Conservation (phyloP, 2,888 invertebrate genomes). For the Perizoma affinitatum region DNA sequence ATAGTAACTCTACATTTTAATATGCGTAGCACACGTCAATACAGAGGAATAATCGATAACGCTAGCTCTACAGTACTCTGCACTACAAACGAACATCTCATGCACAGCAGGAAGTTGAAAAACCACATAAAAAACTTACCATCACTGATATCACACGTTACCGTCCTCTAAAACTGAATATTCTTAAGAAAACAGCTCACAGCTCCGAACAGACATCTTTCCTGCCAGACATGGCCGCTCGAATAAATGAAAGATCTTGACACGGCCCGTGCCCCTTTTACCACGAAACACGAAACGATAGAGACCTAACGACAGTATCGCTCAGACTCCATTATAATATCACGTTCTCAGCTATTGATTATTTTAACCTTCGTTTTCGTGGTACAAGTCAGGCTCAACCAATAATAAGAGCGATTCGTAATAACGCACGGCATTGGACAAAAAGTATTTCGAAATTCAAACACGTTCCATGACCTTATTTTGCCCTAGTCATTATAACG, state of each 20-base stretch:
- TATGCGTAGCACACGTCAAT: conserved; percentile 41
- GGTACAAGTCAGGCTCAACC: conserved; percentile 67
- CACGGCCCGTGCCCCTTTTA: conserved; percentile 58
- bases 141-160: conserved; percentile 52
- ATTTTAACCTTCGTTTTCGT: conserved; percentile 44
- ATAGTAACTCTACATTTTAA: conserved; percentile 54
- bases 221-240: conserved; percentile 75
- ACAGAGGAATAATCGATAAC: conserved; percentile 35
- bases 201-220: conserved; percentile 65
- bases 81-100: conserved; percentile 24
- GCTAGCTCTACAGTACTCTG: conserved; percentile 31
- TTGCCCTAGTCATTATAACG: conserved; percentile 52
- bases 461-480: conserved; percentile 81
- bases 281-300: conserved; percentile 54
- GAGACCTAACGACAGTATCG: conserved; percentile 28
- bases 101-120: conserved; percentile 16
- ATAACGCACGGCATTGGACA: conserved; percentile 73
- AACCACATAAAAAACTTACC: conserved; percentile 55
- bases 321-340: conserved; percentile 40
- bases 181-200: conserved; percentile 68
- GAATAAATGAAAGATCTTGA: conserved; percentile 72
- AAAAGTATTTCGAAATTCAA: conserved; percentile 81
- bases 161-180: conserved; percentile 64
- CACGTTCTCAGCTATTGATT: conserved; percentile 64
- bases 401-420: conserved; percentile 65